Conservation (phyloP, 2,888 invertebrate species). For the Pharmacophagus antenor region DNA sequence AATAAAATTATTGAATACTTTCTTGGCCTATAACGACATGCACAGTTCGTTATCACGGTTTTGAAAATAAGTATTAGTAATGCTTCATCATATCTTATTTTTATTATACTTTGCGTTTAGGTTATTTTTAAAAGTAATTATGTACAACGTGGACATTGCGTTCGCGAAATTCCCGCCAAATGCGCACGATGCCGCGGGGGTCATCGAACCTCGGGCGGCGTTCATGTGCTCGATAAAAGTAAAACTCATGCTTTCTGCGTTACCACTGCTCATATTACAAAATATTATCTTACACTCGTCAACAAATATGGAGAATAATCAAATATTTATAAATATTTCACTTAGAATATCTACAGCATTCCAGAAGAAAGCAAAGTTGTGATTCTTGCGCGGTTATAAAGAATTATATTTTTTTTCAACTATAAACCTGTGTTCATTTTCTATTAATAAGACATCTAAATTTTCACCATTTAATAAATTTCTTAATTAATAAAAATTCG, state of each 20-base stretch:
- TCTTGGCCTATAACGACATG: no score
- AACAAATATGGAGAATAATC: slow-evolving; percentile 34
- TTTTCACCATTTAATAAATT: background rate
- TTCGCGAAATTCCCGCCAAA: slow-evolving; percentile 44
- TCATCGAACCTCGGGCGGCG: slow-evolving; percentile 39
- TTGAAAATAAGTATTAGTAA: no score
- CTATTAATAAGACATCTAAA: background rate
- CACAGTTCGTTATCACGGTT: no score
- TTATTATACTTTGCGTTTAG: background rate
- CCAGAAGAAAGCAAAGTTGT: background rate
- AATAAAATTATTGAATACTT: no score
- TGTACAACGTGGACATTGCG: slow-evolving; percentile 28
- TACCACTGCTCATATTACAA: slow-evolving; percentile 45
- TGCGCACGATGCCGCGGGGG: slow-evolving; percentile 33
- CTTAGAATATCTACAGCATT: background rate
- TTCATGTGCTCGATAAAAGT: slow-evolving; percentile 68
- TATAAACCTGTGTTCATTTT: no score
- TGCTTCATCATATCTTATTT: background rate
- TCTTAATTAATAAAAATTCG: background rate
- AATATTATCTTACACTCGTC: slow-evolving; percentile 39
- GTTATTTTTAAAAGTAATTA: slow-evolving; percentile 2
- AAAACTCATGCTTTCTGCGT: slow-evolving; percentile 61
- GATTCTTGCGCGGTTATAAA: no score
- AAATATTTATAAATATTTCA: slow-evolving; percentile 2
- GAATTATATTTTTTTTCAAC: no score